A percentile compares a stretch with the other conserved stretches of the same genome.
Evolutionary conservation across 2,888 invertebrate species (phyloP).

Genomic region (Leucoma salicis): DNA sequence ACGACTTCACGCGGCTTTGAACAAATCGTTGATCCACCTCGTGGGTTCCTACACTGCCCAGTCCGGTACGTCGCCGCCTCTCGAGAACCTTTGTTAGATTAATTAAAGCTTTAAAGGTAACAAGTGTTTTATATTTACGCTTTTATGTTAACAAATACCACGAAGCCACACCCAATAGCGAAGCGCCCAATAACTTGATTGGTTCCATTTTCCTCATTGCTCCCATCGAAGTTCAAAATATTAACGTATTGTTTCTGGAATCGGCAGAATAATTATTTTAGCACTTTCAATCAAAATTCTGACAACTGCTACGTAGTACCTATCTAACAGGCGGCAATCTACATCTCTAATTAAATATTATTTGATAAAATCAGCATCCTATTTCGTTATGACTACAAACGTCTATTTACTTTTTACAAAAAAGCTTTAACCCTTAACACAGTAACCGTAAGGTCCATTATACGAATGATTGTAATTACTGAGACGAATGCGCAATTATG

Average conservation of each 20-base stretch:
- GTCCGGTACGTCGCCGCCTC: no score
- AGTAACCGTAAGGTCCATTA: constrained; percentile 23
- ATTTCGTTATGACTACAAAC: constrained; percentile 19
- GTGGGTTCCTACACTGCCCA: no score
- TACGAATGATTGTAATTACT: constrained; percentile 8
- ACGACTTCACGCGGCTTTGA: no score
- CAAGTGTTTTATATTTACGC: no score
- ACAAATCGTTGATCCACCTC: no score
- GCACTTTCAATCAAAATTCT: background rate
- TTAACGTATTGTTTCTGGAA: background rate
- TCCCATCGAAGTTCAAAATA: no score
- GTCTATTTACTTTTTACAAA: constrained; percentile 1
- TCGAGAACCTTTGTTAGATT: no score
- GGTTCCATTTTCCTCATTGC: background rate
- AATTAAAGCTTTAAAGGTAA: no score
- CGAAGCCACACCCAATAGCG: no score
- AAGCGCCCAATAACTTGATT: no score
- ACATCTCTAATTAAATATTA: constrained; percentile 41
- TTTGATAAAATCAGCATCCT: constrained; percentile 39
- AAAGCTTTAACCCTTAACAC: constrained; percentile 4
- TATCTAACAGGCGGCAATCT: constrained; percentile 7
- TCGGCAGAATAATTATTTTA: background rate
- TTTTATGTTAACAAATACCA: no score
- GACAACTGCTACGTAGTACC: background rate
- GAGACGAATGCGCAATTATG: constrained; percentile 18